Evolutionary conservation across 2,888 invertebrate genomes (phyloP).

Genomic region (Cheilosia scutellata): DNA sequence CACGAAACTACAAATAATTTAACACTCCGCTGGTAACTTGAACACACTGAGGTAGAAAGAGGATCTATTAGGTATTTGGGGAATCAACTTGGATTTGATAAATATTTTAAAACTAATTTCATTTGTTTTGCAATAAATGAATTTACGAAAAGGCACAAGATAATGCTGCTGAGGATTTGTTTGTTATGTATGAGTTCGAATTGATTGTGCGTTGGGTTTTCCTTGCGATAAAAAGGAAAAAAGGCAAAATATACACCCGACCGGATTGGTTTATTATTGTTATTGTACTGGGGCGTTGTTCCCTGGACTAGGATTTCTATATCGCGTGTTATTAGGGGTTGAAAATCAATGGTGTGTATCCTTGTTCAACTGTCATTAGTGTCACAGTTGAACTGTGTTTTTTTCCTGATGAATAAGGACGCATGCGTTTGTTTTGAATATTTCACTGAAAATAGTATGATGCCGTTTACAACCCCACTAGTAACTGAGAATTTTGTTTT

Average conservation of each 20-base stretch:
- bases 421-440: conserved; percentile 67
- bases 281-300: conserved; percentile 74
- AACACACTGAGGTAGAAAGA: conserved; percentile 62
- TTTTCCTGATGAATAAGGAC: background rate
- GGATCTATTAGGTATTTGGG: background rate
- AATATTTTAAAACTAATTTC: conserved; percentile 43
- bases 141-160: conserved; percentile 57
- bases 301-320: conserved; percentile 32
- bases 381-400: conserved; percentile 14
- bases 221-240: conserved; percentile 23
- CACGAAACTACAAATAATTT: background rate
- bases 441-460: background rate
- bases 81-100: conserved; percentile 29
- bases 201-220: conserved; percentile 56
- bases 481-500: background rate
- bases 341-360: conserved; percentile 62
- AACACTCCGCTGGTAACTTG: conserved; percentile 39
- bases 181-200: conserved; percentile 32
- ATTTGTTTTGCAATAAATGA: conserved; percentile 27
- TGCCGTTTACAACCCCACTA: background rate
- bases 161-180: conserved; percentile 42
- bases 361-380: conserved; percentile 46
- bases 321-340: conserved; percentile 41
- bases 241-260: conserved; percentile 48
- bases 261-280: conserved; percentile 69